phyloP scores from a whole-genome alignment of 2,888 invertebrate genomes.

The Anarsia innoxiella region DNA sequence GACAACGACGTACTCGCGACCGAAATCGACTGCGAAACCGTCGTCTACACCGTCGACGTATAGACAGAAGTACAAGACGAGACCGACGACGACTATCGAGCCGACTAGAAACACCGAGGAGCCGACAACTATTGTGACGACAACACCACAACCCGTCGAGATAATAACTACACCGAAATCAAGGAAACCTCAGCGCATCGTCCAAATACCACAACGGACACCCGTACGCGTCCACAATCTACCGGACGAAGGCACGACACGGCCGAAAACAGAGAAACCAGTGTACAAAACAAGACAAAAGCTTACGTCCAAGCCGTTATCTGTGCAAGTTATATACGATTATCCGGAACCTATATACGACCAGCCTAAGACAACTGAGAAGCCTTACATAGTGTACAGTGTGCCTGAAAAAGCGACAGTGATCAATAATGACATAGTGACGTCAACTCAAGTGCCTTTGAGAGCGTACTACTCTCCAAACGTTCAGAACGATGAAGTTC shows the following conservation, averaged over 20 bases:
- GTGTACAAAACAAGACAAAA: constrained; percentile 65
- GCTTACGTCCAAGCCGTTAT: constrained; percentile 63
- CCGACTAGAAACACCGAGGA: constrained; percentile 49
- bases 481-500: constrained; percentile 66
- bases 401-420: constrained; percentile 57
- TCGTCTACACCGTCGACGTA: constrained; percentile 42
- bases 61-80: constrained; percentile 56
- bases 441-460: constrained; percentile 77
- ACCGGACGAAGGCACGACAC: constrained; percentile 50
- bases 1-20: constrained; percentile 39
- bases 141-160: constrained; percentile 55
- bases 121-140: constrained; percentile 43
- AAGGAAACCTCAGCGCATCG: constrained; percentile 50
- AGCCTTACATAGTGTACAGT: constrained; percentile 69
- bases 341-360: constrained; percentile 62
- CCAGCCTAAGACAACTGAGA: constrained; percentile 56
- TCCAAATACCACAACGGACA: constrained; percentile 52
- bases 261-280: constrained; percentile 62
- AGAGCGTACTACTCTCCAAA: constrained; percentile 77
- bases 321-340: constrained; percentile 67
- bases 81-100: constrained; percentile 56
- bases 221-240: constrained; percentile 61
- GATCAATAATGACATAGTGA: constrained; percentile 56
- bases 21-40: constrained; percentile 49
- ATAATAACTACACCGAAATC: constrained; percentile 52